Base-by-base conservation (phyloP, 2,113 vertebrate genomes). In the Xyrauchen texanus region DNA sequence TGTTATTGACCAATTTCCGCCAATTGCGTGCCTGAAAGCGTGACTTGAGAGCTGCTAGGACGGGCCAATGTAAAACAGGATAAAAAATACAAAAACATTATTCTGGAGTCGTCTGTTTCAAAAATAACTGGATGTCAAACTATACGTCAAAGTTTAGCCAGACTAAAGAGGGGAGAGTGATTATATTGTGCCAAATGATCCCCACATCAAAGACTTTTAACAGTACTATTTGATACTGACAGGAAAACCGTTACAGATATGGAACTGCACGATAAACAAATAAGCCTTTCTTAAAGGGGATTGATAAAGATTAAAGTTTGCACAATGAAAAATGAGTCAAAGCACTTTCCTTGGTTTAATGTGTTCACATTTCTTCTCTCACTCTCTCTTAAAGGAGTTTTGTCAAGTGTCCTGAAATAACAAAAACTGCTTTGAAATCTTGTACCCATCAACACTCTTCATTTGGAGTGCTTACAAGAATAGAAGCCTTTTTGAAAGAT, bases 1-100 rank as follows among this genome's bases (percentile, higher is more conserved):
- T 76, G 78, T 85, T 87, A 78, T 79, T 76, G 68, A 77, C 70
- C 52, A 8, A 76, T 73, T 87, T 87, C 86, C 86, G 49, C 53
- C 84, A 65, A 81, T 84, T 84, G 79, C 84, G 78, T 85, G 80
- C 68, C 78, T 84, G 58, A 34, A 77, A 78, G 70, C 82, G n/a
- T 46, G 79, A 84, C 79, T 77, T 46, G 9, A 10, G 42, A 44
- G 15, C 68, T 42, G 66, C 65, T 62, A n/a, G 46, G 74, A 34
- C 68, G 7, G 65, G 55, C 21, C 78, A 60, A 76, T 52, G 80
- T 79, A 73, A 72, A 81, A 84, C 80, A 78, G 78, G 86, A 85
- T 85, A 72, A 81, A 83, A 75, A 78, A 82, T 46, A 83, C 13
- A n/a, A 68, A 82, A 79, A 84, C 69, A 78, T 44, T 73, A 57